Base-by-base conservation (phyloP, 2,113 vertebrate genomes). In the Forbesichthys agassizii region DNA sequence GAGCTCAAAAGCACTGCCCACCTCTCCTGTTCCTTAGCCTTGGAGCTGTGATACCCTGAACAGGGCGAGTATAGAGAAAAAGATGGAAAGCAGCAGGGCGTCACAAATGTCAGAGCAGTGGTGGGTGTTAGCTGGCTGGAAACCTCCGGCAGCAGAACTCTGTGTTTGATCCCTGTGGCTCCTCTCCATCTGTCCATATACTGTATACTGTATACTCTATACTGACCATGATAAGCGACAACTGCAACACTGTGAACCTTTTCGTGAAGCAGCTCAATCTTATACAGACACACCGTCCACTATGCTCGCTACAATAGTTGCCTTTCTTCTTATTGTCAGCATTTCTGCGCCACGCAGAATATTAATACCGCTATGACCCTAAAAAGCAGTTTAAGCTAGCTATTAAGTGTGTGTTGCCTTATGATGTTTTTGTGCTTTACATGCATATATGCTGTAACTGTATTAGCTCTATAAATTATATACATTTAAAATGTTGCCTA, bases 81-180 rank as follows among this genome's bases (percentile, higher is more conserved):
- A 16, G 68, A 78, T 18, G 55, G 58, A 71, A 66, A 58, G 47
- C n/a, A 42, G 53, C 63, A 71, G 36, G 57, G 69, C 64, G 46
- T 77, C 60, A 8, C 78, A 74, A 72, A 73, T 75, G 83, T 79
- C 80, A 77, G 48, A 71, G 79, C 36, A 79, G 77, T 75, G 74
- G 78, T 77, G 77, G 73, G 72, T 84, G 80, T 87, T 65, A 69
- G 78, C 75, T 80, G 84, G 86, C 81, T 69, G 73, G 66, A 80
- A 77, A 65, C 46, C 78, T 77, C 66, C 69, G 72, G 80, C 78
- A 73, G 78, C 73, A 78, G 74, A 76, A 69, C 73, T 80, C 75
- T 81, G 48, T 42, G 33, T 83, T 87, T 83, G 88, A 88, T 88
- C 80, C 80, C 81, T 63, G 82, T 80, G 81, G 88, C 86, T 84